Conservation (phyloP, 2,113 vertebrate species). For the Stigmatopora nigra region DNA sequence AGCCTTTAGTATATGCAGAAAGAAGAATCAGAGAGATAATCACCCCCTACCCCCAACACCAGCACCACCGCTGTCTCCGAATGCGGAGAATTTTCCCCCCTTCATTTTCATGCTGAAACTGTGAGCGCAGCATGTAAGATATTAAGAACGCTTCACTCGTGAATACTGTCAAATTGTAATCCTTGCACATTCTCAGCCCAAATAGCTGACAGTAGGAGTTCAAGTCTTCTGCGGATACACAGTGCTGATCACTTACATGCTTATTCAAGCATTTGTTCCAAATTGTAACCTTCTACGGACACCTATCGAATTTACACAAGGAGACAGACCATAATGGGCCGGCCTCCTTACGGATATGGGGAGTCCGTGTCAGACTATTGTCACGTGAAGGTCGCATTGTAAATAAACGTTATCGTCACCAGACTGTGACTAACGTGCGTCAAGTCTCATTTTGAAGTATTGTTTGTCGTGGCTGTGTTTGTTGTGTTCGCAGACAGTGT, state of each 20-base stretch:
- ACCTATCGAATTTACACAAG: slow-evolving; percentile 17
- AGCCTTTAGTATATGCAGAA: slow-evolving; percentile 39
- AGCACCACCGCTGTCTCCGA: slow-evolving; percentile 32
- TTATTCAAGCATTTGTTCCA: slow-evolving; percentile 12
- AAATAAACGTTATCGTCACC: slow-evolving; percentile 1
- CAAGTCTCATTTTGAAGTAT: slow-evolving; percentile 6
- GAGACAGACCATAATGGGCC: slow-evolving; percentile 3
- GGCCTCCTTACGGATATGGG: slow-evolving; percentile 12
- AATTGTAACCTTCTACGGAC: slow-evolving; percentile 5
- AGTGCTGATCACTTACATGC: slow-evolving; percentile 7
- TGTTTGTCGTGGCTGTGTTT: background rate
- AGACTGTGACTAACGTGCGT: background rate
- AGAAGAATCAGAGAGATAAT: slow-evolving; percentile 43
- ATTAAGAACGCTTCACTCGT: slow-evolving; percentile 24
- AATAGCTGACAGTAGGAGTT: slow-evolving; percentile 14
- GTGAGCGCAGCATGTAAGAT: slow-evolving; percentile 33
- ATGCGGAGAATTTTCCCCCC: slow-evolving; percentile 34
- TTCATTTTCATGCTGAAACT: slow-evolving; percentile 35
- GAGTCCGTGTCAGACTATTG: slow-evolving; percentile 3
- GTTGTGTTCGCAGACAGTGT: background rate
- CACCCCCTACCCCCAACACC: slow-evolving; percentile 8
- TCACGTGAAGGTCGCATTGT: background rate
- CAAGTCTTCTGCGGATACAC: background rate
- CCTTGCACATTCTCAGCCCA: slow-evolving; percentile 11
- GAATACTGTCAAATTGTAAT: slow-evolving; percentile 24